Conservation (phyloP, 2,888 invertebrate genomes). For the Cacoxenus indagator region DNA sequence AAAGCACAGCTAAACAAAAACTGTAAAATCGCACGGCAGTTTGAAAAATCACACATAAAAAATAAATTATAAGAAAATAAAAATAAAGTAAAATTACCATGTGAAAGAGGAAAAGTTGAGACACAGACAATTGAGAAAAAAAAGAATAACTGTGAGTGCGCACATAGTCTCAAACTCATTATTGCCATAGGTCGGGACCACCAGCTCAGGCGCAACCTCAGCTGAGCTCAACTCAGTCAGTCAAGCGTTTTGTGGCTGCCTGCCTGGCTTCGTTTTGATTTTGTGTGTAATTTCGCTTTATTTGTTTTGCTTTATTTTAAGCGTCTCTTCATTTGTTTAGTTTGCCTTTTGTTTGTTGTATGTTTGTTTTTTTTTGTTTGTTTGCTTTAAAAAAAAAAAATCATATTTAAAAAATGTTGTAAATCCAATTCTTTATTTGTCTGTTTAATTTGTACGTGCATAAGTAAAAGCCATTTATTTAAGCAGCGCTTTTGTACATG, state of each 20-base stretch:
- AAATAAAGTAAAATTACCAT: conserved; percentile 3
- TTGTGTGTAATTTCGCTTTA: conserved; percentile 27
- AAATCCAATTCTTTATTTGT: background rate
- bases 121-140: background rate
- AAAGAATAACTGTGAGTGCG: background rate
- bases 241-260: too few species aligned
- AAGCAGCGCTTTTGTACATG: too few species aligned
- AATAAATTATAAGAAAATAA: background rate
- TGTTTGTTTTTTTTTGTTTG: conserved; percentile 2
- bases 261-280: background rate
- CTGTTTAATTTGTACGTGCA: too few species aligned
- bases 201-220: background rate
- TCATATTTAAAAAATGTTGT: background rate
- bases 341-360: conserved; percentile 19
- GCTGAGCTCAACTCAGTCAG: too few species aligned
- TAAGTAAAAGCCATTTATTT: too few species aligned
- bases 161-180: conserved; percentile 60
- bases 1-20: too few species aligned
- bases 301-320: conserved; percentile 31
- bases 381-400: conserved; percentile 8
- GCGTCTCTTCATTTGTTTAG: conserved; percentile 21
- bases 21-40: too few species aligned
- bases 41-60: conserved; percentile 1
- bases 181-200: conserved; percentile 40
- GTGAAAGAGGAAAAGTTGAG: too few species aligned